Evolutionary conservation across 2,797 vertebrate genomes (phyloP).

Genomic region (Natrix natrix): DNA sequence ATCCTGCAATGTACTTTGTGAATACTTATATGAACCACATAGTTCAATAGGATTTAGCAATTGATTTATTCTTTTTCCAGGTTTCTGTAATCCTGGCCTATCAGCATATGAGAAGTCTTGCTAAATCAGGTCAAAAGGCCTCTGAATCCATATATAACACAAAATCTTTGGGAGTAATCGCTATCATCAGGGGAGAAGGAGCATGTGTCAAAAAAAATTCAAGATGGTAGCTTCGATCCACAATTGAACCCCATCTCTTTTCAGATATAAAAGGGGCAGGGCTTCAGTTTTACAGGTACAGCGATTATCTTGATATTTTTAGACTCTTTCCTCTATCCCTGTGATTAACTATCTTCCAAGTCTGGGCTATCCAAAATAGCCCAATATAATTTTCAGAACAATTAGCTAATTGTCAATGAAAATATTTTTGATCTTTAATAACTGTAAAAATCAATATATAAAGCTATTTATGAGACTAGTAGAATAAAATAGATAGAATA

Average conservation of each 20-base stretch:
- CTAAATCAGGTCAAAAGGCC: background rate
- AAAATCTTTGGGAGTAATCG: background rate
- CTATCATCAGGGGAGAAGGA: background rate
- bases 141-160: background rate
- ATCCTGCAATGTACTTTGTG: background rate
- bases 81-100: background rate
- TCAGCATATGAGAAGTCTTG: background rate
- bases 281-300: background rate
- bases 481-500: no score
- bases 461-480: background rate
- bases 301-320: background rate
- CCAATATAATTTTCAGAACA: background rate
- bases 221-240: background rate
- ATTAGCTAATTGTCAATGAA: background rate
- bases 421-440: background rate
- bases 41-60: background rate
- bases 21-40: background rate
- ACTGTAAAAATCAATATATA: background rate
- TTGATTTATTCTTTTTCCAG: background rate
- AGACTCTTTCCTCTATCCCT: background rate
- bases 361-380: background rate
- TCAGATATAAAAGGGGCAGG: background rate
- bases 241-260: background rate
- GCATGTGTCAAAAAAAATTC: background rate
- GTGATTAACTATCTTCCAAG: background rate